Base-by-base conservation (phyloP, 2,888 invertebrate genomes). In the Caenorhabditis parvicauda region DNA sequence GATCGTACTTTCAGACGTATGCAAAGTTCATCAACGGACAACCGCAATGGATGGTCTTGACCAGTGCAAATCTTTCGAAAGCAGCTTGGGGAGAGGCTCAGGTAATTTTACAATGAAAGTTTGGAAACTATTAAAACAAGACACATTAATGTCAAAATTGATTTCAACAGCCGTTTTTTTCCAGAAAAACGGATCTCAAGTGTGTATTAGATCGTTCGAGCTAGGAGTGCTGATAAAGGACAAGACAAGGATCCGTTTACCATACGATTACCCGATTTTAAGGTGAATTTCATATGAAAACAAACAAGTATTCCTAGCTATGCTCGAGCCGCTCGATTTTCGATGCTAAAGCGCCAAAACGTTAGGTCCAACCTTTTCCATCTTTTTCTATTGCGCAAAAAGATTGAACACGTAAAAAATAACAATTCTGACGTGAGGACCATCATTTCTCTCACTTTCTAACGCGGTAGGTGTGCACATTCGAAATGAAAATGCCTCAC, bases 31-130 rank as follows among this genome's bases (percentile, higher is more conserved):
- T 55, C 5, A 63, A 71, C 17, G 59, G 60, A 17, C 39, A 59
- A 32, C 54, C 62, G 2, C 59, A 63, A 44, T 76, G 77, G 75
- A 41, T 73, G 43, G 45, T 79, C 35, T 0, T 87, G 88, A 0
- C 69, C 67, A 94, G 94, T 51, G 92, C 91, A 0, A 98, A 98
- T 84, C 84, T 95, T 28, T 96, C 95, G 12, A 95, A 94, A 84
- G 92, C 95, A 1, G 96, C 96, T 0, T 96, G 96, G 96, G 96
- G 96, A 38, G 84, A 84, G 9, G 65, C 84, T 75, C 86, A 83
- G 82, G 87, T 83, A 41, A 12, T n/a, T 25, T 43, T 25, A 32
- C 14, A 32, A 44, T 7, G 51, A 59, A 37, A 27, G 44, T 37
- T 59, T 42, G 29, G 37, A 42, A 32, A 46, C 9, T 25, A 25